Conservation (phyloP, 2,113 vertebrate species). For the Trichechus manatus region DNA sequence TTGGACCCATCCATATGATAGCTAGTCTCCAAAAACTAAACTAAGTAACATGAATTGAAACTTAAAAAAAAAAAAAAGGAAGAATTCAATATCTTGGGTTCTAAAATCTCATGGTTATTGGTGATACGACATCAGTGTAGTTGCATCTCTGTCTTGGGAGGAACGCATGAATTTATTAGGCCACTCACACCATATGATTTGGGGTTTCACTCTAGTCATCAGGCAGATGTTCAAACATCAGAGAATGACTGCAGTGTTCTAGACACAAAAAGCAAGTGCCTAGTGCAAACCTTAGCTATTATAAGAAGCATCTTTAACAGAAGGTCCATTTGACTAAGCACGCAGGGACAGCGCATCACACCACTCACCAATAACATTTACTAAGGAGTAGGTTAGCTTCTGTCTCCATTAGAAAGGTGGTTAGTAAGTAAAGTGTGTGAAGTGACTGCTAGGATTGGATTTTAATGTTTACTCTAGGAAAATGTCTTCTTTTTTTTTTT, state of each 20-base stretch:
- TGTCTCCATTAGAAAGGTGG: background rate
- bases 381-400: background rate
- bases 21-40: background rate
- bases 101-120: background rate
- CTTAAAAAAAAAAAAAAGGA: too few relatives aligned
- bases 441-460: background rate
- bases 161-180: conserved; percentile 39
- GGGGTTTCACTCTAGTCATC: conserved; percentile 1
- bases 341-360: background rate
- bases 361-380: background rate
- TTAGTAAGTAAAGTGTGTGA: background rate
- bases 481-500: background rate
- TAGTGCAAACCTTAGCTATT: background rate
- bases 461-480: background rate
- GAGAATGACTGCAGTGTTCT: conserved; percentile 57
- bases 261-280: conserved; percentile 51
- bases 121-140: background rate
- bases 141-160: background rate
- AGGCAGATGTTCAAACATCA: conserved; percentile 53
- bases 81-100: background rate
- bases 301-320: conserved; percentile 8
- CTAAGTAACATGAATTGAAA: background rate
- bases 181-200: conserved; percentile 38
- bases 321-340: conserved; percentile 3
- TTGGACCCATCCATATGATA: background rate